Conservation (phyloP, 2,888 invertebrate genomes). For the Galeopsomyia nigrocyanea region DNA sequence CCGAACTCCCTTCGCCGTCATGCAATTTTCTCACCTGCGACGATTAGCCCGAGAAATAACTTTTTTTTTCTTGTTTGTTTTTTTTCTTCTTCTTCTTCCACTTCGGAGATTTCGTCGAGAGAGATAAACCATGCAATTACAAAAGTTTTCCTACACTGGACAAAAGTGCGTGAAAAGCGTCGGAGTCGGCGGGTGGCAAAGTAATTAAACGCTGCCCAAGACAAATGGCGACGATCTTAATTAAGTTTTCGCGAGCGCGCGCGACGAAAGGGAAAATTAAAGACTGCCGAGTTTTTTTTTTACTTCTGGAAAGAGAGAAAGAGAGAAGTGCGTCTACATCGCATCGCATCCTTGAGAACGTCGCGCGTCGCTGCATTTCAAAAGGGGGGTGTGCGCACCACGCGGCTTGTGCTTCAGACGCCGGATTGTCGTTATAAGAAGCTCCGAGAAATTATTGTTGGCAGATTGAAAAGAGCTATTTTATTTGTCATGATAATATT, state of each 20-base stretch:
- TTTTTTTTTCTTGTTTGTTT: conserved; percentile 1
- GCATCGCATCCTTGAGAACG: background rate
- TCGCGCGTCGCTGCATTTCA: no score
- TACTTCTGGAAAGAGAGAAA: background rate
- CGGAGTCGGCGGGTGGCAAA: conserved; percentile 22
- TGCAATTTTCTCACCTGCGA: conserved; percentile 22
- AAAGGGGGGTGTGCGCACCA: no score
- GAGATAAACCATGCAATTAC: conserved; percentile 48
- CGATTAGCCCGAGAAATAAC: background rate
- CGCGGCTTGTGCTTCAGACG: no score
- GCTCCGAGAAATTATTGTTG: no score
- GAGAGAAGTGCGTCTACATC: conserved; percentile 18
- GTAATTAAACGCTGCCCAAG: conserved; percentile 48
- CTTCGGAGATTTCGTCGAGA: conserved; percentile 36
- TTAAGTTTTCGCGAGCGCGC: conserved; percentile 45
- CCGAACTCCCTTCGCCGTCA: background rate
- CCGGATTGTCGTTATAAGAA: no score
- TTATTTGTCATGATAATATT: no score
- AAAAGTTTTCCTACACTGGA: conserved; percentile 32
- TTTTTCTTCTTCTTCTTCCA: background rate
- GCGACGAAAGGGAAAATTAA: conserved; percentile 37
- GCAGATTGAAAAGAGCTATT: no score
- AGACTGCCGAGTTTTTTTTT: conserved; percentile 41
- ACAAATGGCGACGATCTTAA: conserved; percentile 48
- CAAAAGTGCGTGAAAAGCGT: background rate